Base-by-base conservation (phyloP, 2,113 vertebrate species). In the Callipepla californica region DNA sequence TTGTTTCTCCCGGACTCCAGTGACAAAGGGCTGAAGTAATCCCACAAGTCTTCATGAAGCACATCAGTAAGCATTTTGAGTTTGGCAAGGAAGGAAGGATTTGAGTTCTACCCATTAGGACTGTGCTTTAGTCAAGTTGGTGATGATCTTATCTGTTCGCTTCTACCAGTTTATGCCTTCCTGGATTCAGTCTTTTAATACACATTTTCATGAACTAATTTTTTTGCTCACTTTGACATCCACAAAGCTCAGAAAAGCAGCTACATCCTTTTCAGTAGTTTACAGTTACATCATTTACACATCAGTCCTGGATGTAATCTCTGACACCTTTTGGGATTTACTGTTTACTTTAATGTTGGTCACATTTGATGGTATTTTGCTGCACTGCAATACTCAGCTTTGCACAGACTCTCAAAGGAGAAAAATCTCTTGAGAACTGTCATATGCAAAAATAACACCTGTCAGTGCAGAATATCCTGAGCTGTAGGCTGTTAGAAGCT, bases 21-120 rank as follows among this genome's bases (percentile, higher is more conserved):
- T 95, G 91, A 92, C 48, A 91, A 94, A 87, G 70, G 87, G 87
- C 48, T 94, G 67, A 95, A 87, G 93, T 89, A 90, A 95, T 89
- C 89, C 78, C 93, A 92, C 87, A 91, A 91, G 87, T 91, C 90
- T 92, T 94, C 75, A 89, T 72, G 81, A 94, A 95, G 92, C 70
- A 95, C 42, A 95, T 85, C 93, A 94, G 93, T 32, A 95, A 94
- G 78, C 36, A 95, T 95, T 94, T 80, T 82, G 81, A 95, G 40
- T 94, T 92, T 94, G 92, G 90, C 93, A 92, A 91, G 75, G 67
- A 91, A 89, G 75, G 70, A 61, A 82, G 70, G 67, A 53, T 95
- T 89, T 80, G 53, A 0, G 5, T 45, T 92, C 93, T 32, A 95
- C 70, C 58, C 72, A 36, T 85, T 79, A 91, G 81, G 26, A 81